A percentile compares a stretch with the other conserved stretches of the same genome.
phyloP scores from a whole-genome alignment of 2,888 invertebrate genomes.

The Danaus chrysippus region DNA sequence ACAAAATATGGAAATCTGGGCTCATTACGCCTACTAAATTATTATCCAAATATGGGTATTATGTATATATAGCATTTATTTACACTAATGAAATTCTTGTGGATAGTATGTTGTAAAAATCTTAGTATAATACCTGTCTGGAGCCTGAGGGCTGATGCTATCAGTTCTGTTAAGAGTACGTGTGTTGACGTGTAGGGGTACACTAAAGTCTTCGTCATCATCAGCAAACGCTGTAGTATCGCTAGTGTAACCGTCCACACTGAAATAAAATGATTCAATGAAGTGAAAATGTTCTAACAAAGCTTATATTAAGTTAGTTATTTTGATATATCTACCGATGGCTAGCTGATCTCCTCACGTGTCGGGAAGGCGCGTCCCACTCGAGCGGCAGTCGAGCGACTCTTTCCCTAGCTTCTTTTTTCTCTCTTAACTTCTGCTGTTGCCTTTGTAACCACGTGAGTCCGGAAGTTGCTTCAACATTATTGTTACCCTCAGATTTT shows the following conservation, averaged over 20 bases:
- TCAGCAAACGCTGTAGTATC: conserved; percentile 89
- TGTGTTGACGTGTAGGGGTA: conserved; percentile 85
- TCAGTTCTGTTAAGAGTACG: conserved; percentile 62
- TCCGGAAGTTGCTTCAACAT: conserved; percentile 66
- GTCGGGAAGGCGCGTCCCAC: conserved; percentile 71
- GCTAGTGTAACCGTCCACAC: conserved; percentile 87
- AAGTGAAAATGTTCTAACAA: background rate
- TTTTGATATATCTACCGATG: conserved; percentile 55
- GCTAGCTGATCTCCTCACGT: conserved; percentile 73
- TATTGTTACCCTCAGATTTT: conserved; percentile 56
- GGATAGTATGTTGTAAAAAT: too few relatives aligned
- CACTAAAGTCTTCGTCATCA: conserved; percentile 84
- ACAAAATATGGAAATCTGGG: background rate
- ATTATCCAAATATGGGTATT: background rate
- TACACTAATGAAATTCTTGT: too few relatives aligned
- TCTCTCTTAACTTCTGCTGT: conserved; percentile 88
- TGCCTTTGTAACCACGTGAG: conserved; percentile 90
- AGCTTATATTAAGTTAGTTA: background rate
- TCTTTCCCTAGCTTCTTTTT: conserved; percentile 85
- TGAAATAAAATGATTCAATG: conserved; percentile 37
- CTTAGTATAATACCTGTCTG: conserved; percentile 56
- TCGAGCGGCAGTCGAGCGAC: conserved; percentile 86
- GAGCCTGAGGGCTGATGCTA: conserved; percentile 69
- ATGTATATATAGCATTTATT: background rate
- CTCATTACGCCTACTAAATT: background rate